These are phyloP conservation scores for Carpatolechia fugitivella DNA, from an alignment of 2,888 invertebrate species.

Conservation along the genomic window DNA sequence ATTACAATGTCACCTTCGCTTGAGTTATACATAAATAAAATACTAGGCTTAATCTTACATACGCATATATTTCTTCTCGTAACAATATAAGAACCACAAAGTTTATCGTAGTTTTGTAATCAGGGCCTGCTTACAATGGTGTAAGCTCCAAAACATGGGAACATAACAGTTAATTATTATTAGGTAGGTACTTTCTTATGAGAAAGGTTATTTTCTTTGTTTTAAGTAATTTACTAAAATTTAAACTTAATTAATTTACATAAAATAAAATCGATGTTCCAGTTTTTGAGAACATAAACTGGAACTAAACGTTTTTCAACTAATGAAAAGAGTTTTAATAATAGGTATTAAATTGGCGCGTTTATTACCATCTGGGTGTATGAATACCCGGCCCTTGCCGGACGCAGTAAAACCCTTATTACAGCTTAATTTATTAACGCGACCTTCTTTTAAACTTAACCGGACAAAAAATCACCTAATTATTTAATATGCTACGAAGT, in stretches of 20 bases:
- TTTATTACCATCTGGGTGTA: constrained; percentile 29
- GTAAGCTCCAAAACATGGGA: neutral
- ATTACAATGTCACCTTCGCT: no score
- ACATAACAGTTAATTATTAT: constrained; percentile 1
- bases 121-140: neutral
- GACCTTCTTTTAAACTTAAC: constrained; percentile 28
- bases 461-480: constrained; percentile 13
- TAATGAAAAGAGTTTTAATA: neutral
- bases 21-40: no score
- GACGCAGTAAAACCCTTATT: constrained; percentile 36
- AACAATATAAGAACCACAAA: neutral
- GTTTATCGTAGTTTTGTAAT: neutral
- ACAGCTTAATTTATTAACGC: constrained; percentile 34
- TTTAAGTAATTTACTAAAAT: no score
- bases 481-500: constrained; percentile 6
- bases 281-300: no score
- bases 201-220: no score
- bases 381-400: constrained; percentile 20
- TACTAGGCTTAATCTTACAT: no score
- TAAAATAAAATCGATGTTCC: no score
- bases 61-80: no score
- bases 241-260: no score
- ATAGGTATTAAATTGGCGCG: neutral
- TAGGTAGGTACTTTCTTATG: no score
- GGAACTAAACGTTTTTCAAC: no score